These are phyloP conservation scores for Anas platyrhynchos DNA, from an alignment of 2,113 vertebrate species.

Conservation along the genomic window DNA sequence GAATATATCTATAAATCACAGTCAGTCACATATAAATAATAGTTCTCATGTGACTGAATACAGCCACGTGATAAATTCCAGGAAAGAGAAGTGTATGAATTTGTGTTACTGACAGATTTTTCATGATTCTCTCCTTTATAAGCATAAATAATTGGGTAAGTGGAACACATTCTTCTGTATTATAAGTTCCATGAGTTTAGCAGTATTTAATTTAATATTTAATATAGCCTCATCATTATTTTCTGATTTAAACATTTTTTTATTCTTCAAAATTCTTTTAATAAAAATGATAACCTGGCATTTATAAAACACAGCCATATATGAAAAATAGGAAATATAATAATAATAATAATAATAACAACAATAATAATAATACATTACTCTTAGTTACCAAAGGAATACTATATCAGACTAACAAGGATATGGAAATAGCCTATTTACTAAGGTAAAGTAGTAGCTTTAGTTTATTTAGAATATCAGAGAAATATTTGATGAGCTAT, in stretches of 20 bases:
- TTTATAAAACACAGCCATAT: not conserved
- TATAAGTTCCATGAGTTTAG: not conserved
- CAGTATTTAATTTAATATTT: not conserved
- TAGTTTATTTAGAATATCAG: not conserved
- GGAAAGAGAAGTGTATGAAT: not conserved
- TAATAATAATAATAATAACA: no score
- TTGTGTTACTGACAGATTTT: not conserved
- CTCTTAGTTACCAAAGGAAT: not conserved
- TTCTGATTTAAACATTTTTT: not conserved
- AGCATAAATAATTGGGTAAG: not conserved
- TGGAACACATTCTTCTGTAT: not conserved
- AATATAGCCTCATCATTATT: not conserved
- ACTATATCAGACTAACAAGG: not conserved
- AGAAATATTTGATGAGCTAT: not conserved
- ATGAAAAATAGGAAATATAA: not conserved
- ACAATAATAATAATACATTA: no score
- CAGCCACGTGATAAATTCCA: not conserved
- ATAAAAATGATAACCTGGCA: not conserved
- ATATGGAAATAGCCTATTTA: not conserved
- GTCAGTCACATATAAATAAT: not conserved
- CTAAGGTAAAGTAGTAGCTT: not conserved
- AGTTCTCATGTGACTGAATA: not conserved
- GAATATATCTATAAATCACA: not conserved
- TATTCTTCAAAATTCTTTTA: not conserved
- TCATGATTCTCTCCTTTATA: not conserved